These are phyloP conservation scores for Drosophila watanabei DNA, from an alignment of 1,140 invertebrate species.

Conservation along the genomic window DNA sequence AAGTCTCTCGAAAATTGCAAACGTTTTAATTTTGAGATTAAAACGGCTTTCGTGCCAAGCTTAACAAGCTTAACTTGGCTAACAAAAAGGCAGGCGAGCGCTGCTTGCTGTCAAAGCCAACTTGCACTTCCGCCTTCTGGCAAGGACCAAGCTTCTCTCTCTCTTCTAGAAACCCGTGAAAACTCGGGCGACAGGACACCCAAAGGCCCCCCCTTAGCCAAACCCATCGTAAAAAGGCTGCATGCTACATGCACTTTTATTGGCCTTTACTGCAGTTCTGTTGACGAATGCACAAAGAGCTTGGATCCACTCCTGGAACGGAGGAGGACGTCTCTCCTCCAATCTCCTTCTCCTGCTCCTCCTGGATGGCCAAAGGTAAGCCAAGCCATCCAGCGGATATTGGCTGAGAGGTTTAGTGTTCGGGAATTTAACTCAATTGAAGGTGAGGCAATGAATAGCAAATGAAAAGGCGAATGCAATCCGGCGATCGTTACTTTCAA, in stretches of 20 bases:
- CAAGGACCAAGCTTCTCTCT: constrained; percentile 40
- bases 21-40: constrained; percentile 85
- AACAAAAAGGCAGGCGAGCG: constrained; percentile 54
- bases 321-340: constrained; percentile 8
- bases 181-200: constrained; percentile 4
- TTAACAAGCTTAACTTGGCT: constrained; percentile 82
- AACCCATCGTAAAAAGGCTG: constrained; percentile 59
- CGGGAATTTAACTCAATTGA: constrained; percentile 60
- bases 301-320: constrained; percentile 34
- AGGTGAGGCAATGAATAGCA: constrained; percentile 72
- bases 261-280: constrained; percentile 77
- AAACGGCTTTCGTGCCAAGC: constrained; percentile 81
- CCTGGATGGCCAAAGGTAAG: constrained; percentile 12
- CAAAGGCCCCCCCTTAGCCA: constrained; percentile 1
- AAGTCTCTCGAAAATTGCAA: constrained; percentile 78
- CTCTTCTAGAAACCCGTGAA: constrained; percentile 1
- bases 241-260: constrained; percentile 82
- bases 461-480: constrained; percentile 56
- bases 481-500: constrained; percentile 33
- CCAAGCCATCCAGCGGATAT: constrained; percentile 50
- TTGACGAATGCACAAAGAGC: constrained; percentile 71
- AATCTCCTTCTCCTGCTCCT: not conserved
- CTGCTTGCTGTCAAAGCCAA: constrained; percentile 38
- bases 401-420: constrained; percentile 65
- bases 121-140: constrained; percentile 51